A percentile compares a stretch with the other conserved stretches of the same genome.
phyloP scores from a whole-genome alignment of 2,888 invertebrate genomes.

The Ornithoptera alexandrae region DNA sequence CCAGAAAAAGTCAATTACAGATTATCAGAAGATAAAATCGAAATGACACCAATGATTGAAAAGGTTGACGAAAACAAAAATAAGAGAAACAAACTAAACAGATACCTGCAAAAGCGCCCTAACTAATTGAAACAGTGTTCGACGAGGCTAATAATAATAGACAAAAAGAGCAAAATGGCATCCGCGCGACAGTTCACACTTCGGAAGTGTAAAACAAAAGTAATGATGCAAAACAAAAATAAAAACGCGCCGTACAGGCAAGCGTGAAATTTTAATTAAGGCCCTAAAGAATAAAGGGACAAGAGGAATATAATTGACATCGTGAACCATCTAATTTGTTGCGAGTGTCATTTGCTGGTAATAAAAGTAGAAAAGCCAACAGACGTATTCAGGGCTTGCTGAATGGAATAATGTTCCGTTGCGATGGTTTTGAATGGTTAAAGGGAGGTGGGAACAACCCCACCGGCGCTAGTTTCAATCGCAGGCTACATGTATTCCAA shows the following conservation, averaged over 20 bases:
- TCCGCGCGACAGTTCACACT: conserved; percentile 69
- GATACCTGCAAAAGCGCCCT: conserved; percentile 42
- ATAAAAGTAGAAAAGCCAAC: conserved; percentile 51
- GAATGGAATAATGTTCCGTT: conserved; percentile 60
- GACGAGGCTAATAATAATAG: conserved; percentile 47
- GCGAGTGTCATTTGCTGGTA: conserved; percentile 60
- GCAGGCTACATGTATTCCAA: conserved; percentile 36
- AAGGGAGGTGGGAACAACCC: conserved; percentile 39
- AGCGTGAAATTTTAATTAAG: conserved; percentile 77
- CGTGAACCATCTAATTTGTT: conserved; percentile 68
- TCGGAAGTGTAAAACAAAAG: conserved; percentile 74
- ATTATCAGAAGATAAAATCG: background rate
- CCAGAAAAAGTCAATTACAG: background rate
- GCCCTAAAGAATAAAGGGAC: conserved; percentile 60
- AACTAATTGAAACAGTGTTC: conserved; percentile 60
- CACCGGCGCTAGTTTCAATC: conserved; percentile 35
- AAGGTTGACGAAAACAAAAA: conserved; percentile 27
- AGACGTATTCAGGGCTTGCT: conserved; percentile 48
- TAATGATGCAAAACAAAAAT: conserved; percentile 50
- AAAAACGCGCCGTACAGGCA: conserved; percentile 43
- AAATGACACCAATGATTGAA: background rate
- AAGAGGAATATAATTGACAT: conserved; percentile 64
- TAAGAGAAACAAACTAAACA: conserved; percentile 31
- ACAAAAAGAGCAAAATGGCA: conserved; percentile 46
- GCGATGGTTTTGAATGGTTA: conserved; percentile 54